Evolutionary conservation across 2,888 invertebrate genomes (phyloP), one percentile per base, ranked within the genome.

Genomic region (Caenorhabditis wallacei): DNA sequence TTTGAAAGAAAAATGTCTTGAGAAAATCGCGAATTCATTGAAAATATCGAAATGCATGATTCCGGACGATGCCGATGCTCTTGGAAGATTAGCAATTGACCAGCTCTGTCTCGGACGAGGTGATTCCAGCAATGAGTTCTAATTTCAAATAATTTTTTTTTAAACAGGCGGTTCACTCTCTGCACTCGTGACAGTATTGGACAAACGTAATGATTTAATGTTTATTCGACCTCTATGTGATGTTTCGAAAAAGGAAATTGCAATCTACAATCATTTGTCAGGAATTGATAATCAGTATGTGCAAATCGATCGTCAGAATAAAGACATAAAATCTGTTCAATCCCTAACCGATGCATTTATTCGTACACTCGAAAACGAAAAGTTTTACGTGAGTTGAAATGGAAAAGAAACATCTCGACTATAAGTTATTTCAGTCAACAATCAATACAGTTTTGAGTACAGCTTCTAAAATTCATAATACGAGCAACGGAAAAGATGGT

Each of bases 71-170:
- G 85, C 82, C 0, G 88, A 89, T 40, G 66, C 56, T 20, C 74
- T 89, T 10, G 88, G 87, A 46, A 76, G 87, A 22, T 40, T 80
- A 11, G 70, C 86, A 10, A 35, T 88, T 1, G 76, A 86, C 43
- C 86, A 88, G 37, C 37, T 89, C 37, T 88, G 89, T 71, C 74
- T 89, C 18, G 89, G 88, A 37, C 66, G 89, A 82, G 88, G 88
- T 88, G 13, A 35, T 35, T 35, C 35, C 4, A 35, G 10, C 10
- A 68, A 53, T 26, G 24, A 37, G 22, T 51, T 51, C 22, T 26
- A 64, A 46, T 46, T 40, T 16, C 30, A 5, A 3, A 5, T 5
- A 30, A 18, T 2, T 63, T 24, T 22, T 40, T 4, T 63, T n/a
- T 40, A 46, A 66, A 18, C 37, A 80, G 72, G 82, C 13, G 82